phyloP scores from a whole-genome alignment of 2,113 vertebrate species.

The Neodon shergylaensis region DNA sequence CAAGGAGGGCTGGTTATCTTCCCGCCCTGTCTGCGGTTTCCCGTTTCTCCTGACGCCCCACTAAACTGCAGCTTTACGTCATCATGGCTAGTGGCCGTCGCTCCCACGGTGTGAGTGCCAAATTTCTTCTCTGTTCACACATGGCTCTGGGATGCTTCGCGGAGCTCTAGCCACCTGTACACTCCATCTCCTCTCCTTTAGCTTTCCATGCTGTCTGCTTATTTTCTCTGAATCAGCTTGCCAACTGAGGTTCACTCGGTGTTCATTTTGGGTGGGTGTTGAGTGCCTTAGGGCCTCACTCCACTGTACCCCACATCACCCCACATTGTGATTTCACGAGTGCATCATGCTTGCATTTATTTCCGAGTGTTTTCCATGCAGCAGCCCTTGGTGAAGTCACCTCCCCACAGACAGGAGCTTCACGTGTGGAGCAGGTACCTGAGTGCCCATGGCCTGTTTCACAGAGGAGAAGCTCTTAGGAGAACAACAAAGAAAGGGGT shows the following conservation, averaged over 20 bases:
- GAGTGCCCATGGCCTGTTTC: background rate
- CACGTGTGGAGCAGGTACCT: background rate
- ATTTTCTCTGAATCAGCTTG: background rate
- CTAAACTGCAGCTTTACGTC: background rate
- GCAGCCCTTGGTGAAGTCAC: background rate
- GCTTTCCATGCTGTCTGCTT: background rate
- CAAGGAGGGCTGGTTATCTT: background rate
- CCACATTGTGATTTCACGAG: background rate
- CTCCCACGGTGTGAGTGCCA: background rate
- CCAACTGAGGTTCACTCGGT: background rate
- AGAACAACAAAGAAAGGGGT: slow-evolving; percentile 45
- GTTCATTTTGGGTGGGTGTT: background rate
- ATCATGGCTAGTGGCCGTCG: background rate
- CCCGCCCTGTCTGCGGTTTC: background rate
- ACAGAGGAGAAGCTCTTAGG: background rate
- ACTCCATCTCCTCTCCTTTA: background rate
- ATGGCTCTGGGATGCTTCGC: background rate
- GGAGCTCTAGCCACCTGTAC: background rate
- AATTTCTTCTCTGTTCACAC: background rate
- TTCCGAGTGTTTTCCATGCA: background rate
- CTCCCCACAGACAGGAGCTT: background rate
- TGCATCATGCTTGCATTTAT: background rate
- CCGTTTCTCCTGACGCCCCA: background rate
- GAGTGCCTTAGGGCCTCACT: background rate
- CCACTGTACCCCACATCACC: background rate